Evolutionary conservation across 2,888 invertebrate genomes (phyloP), one percentile per base, ranked within the genome.

Genomic region (Cryptosula pallasiana): DNA sequence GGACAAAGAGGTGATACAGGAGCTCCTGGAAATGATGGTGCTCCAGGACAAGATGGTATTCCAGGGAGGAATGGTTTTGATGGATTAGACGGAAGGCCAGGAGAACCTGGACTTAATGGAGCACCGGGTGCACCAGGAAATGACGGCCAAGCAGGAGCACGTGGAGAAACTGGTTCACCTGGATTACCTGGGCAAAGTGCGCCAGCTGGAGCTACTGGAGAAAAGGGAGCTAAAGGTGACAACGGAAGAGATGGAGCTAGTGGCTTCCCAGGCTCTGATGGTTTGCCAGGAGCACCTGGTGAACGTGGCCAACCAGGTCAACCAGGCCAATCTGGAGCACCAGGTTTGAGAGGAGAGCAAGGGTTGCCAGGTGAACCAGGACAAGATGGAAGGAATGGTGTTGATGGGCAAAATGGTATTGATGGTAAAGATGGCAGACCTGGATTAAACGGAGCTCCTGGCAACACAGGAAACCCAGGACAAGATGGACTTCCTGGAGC

Each of bases 1-100:
- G 78, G 78, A 73, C 75, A 74, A 32, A 71, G 72, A 25, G 70
- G 70, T 54, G 71, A 74, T 35, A 73, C 78, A 69, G 78, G 78
- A 74, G 74, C 74, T 32, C 73, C 75, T 27, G 75, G 75, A 34
- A 27, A 27, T 27, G 32, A 34, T 16, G 74, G 74, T 2, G 71
- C 72, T 35, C 29, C 36, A 63, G 74, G 74, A n/a, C 32, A 34
- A 34, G 35, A 36, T 71, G 76, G 76, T 34, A n/a, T 32, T 32
- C 73, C 71, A 3, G 72, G 71, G n/a, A 29, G 29, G 34, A 34
- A 32, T 71, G 76, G 76, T 23, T 20, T 23, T 29, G 71, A 63
- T 20, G 72, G 71, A 69, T 20, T 27, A 45, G 58, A 57, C 32
- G 75, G 75, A 1, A 16, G 69, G 55, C 58, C 36, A 58, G 75